Evolutionary conservation across 37 sponge, comb jelly and placozoan species (phyloP), one percentile per base, ranked within the genome.

Genomic region (Eunapius fragilis): DNA sequence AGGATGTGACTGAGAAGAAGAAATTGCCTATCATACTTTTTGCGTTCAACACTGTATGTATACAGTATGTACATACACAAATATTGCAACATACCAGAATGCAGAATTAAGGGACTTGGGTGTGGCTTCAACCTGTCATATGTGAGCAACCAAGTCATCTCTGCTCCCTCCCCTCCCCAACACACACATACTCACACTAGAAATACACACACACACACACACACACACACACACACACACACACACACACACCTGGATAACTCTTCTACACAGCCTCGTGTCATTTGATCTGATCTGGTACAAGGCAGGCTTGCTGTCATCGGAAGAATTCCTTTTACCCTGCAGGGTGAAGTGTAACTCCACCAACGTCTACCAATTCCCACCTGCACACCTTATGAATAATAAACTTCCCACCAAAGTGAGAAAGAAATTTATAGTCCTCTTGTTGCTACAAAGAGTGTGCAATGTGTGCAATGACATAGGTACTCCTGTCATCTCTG

Each of bases 341-440:
- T 93, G 37, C 2, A 19, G 30, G 28, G 78, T 33, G 0, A 48
- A 13, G 37, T n/a, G 68, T 31, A 22, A 74, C 25, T 23, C 7
- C 0, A 74, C 32, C 11, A 26, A 3, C 6, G 41, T 6, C 3
- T 3, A 50, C 37, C 41, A 14, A 47, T 25, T 26, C 67, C 47
- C 67, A 58, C n/a, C 67, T 25, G 6, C 68, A 91, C 69, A 98
- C 99, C 86, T 79, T 38, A 79, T 99, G 99, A 70, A 99, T 89
- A 37, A 97, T 94, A 81, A 97, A 87, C 33, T 93, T 92, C 33
- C 94, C 91, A 17, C 93, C 96, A 86, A 99, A 99, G 83, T 99
- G 97, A 47, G 96, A 89, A 32, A 99, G 85, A 67, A 99, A 94
- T 73, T 90, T 84, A 27, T 87, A 70, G 74, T 87, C 88, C 85